Evolutionary conservation across 2,888 invertebrate species (phyloP), one percentile per base, ranked within the genome.

Genomic region (Melanargia galathea): DNA sequence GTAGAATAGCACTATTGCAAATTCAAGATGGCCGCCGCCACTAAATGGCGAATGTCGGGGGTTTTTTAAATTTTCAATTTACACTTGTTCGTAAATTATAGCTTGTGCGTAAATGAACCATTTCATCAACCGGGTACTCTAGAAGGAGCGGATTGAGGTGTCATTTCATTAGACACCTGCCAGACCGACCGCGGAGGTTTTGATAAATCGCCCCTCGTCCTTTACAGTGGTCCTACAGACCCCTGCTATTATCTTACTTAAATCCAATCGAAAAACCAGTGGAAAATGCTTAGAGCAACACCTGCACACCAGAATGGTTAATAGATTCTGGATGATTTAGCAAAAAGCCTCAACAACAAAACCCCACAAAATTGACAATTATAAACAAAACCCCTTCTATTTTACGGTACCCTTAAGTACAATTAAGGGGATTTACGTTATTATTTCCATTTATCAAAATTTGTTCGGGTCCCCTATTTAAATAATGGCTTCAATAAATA

Each of bases 201-300:
- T 52, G 52, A 52, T 52, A 35, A 35, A 52, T 52, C 18, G 20
- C 16, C 57, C 57, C 57, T 61, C 52, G 52, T 61, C 64, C 45
- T 38, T 64, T 60, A 46, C 30, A 46, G 38, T 51, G 38, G 33
- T 52, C 35, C 35, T 52, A 52, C 20, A 52, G 35, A 13, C 35
- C 20, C 33, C 30, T 11, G 16, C 64, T 54, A 61, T 61, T 64
- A 52, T 57, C 49, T 57, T 40, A n/a, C 51, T 48, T 49, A 6
- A 49, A 49, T 49, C n/a, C 26, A 16, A 49, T 49, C 20, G 20
- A 20, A 52, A 33, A 35, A 52, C 7, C 35, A 33, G 20, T 52
- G 51, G 18, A 30, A 30, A 20, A 20, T 52, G 10, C 20, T 13
- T 4, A 3, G 5, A 52, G 33, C 18, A 52, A 35, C 35, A 52